Evolutionary conservation across 2,797 vertebrate genomes (phyloP), one percentile per base, ranked within the genome.

Genomic region (Graptemys geographica): DNA sequence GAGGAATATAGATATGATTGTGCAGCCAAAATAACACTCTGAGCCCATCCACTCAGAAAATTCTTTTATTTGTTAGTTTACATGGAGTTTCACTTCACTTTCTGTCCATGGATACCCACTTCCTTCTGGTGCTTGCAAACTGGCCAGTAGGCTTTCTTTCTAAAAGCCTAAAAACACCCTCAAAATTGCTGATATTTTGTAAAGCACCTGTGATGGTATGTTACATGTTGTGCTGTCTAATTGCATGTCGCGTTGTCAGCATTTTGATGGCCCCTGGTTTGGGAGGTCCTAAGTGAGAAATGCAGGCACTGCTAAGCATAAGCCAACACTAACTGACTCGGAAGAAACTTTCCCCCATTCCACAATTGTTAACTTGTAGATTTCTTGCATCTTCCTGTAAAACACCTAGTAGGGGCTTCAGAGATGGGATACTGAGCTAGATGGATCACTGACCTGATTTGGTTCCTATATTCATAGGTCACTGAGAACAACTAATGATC

Each of bases 151-250:
- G n/a, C 8, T 41, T 89, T 37, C 47, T 59, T 10, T 41, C 65
- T 85, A 53, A 94, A 93, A 86, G 87, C 25, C 4, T 84, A n/a
- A 47, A 83, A 65, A 37, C 16, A 16, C 1, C 0, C n/a, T 86
- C 49, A 69, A 88, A 93, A 82, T 85, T 59, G 12, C 31, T 41
- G 76, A 51, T 81, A 79, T 56, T 94, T 88, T 89, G n/a, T 27
- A 83, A 59, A 59, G 28, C 13, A 51, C 21, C 2, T 33, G 11
- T 78, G 74, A 16, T 16, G 47, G 49, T 28, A 55, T 0, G 0
- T 7, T 27, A 21, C 16, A 5, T 81, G 84, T 57, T 28, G 27
- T 90, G 23, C 18, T 90, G 91, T 89, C 65, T 95, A 79, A 56
- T 25, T 51, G 5, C 33, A 19, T n/a, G 1, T 11, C 79, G 7